Base-by-base conservation (phyloP, 1,140 invertebrate species). In the Aphelenchoides avenae region DNA sequence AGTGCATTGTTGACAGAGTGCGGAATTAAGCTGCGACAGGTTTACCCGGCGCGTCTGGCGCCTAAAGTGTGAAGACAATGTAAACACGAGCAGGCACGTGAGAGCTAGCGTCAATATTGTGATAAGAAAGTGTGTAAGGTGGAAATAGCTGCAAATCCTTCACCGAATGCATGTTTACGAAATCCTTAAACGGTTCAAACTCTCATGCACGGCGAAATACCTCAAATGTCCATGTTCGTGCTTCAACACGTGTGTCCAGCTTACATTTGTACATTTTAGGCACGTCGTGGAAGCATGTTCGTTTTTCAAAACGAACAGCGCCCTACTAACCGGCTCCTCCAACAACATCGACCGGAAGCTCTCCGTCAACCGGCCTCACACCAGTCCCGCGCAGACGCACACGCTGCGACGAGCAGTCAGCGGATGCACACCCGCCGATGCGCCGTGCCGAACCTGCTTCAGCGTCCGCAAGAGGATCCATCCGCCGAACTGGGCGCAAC, bases 281-380 rank as follows among this genome's bases (percentile, higher is more conserved):
- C 56, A 75, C 51, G 72, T 75, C 15, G 73, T 75, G 11, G 73
- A 75, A 31, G 74, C 73, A 6, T 75, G 73, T 46, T 70, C 71
- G 20, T 75, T 75, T 54, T 75, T 75, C 68, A 77, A 77, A 49
- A 58, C 43, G 11, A 75, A 75, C 47, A 54, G 56, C 7, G 53
- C 55, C 15, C 53, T 74, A 20, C 48, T 74, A 39, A 58, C 62
- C 39, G 57, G 60, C 3, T 11, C 11, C 11, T 20, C 31, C 15
- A 60, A 68, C 59, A 66, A 66, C 37, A 66, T 66, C 48, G 64
- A 72, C 30, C 24, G 52, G 20, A 66, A 62, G 58, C 29, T 34
- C 26, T n/a, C 42, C 29, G 29, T 52, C 33, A 20, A 46, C 5
- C 11, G 29, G 20, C 2, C 36, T 22, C 29, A 27, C 5, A 60